Evolutionary conservation across 2,888 invertebrate species (phyloP).

Genomic region (Plagodis pulveraria): DNA sequence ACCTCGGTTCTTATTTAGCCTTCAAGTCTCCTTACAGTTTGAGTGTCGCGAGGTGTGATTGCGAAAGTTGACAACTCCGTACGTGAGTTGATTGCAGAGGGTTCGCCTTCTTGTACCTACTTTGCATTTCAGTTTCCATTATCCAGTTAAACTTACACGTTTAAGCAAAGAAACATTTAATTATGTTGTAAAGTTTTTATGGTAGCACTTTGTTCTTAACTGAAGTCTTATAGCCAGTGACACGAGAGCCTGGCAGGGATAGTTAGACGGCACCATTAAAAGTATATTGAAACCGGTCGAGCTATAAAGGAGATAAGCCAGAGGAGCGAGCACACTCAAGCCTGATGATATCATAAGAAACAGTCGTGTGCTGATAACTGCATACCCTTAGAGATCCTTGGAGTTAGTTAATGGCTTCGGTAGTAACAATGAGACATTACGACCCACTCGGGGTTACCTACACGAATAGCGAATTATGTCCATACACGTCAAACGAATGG

Average conservation of each 20-base stretch:
- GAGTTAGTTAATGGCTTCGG: conserved; percentile 63
- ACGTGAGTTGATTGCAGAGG: conserved; percentile 75
- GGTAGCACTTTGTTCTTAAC: conserved; percentile 38
- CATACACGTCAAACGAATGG: conserved; percentile 70
- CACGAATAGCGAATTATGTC: conserved; percentile 72
- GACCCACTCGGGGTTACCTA: conserved; percentile 67
- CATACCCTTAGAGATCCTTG: conserved; percentile 58
- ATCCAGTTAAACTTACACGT: conserved; percentile 42
- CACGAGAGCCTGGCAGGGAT: conserved; percentile 41
- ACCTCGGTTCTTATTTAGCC: conserved; percentile 68
- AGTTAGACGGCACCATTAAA: conserved; percentile 49
- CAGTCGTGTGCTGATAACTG: conserved; percentile 61
- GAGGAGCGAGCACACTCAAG: conserved; percentile 29
- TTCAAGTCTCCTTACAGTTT: conserved; percentile 74
- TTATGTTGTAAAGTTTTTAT: conserved; percentile 48
- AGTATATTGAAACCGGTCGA: conserved; percentile 48
- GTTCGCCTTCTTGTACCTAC: conserved; percentile 62
- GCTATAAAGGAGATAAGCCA: conserved; percentile 44
- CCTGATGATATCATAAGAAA: conserved; percentile 55
- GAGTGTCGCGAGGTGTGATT: conserved; percentile 76
- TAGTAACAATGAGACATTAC: conserved; percentile 74
- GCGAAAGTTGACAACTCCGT: conserved; percentile 80
- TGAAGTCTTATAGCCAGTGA: conserved; percentile 44
- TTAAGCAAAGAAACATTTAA: conserved; percentile 42
- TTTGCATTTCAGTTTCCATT: conserved; percentile 68